Evolutionary conservation across 2,888 invertebrate species (phyloP), one percentile per base, ranked within the genome.

Genomic region (Clistopyga incitator): DNA sequence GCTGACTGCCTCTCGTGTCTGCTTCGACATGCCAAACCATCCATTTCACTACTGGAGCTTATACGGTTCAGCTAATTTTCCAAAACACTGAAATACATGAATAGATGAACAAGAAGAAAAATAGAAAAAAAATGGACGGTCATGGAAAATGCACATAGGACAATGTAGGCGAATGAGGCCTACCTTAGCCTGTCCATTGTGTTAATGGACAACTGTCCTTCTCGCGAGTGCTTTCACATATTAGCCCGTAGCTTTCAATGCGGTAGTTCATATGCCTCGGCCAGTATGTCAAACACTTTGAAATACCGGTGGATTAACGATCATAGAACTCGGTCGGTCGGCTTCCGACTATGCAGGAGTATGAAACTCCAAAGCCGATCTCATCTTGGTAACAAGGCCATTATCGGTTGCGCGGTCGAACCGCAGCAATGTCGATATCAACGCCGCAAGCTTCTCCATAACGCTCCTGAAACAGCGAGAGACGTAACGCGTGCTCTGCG

Each of bases 341-440:
- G 13, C 10, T 34, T 6, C 59, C 45, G n/a, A 29, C 45, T n/a
- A 6, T 59, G 18, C 50, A 34, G 18, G 34, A 15, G 34, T 50
- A 52, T 34, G 52, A 54, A 59, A 56, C 38, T 56, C 38, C 3
- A 54, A 56, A 20, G 77, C 52, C 42, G 78, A 72, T 74, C 65
- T 56, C 81, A 81, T 81, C 81, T 72, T 18, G 72, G 72, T 78
- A 81, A 77, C 67, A 72, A 72, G 67, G 65, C 74, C 42, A 68
- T 80, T 72, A 77, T 77, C 71, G 77, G 71, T 52, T 42, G 59
- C 59, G 67, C 67, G 45, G 71, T 67, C 61, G 56, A 52, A 52
- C 59, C 72, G 72, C 72, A 18, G 72, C 59, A 68, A 78, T 82
- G 74, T 74, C 29, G 68, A 67, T 64, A 78, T 61, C 72, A 74